Percentiles rank a stretch among this genome's conserved stretches.
Evolutionary conservation across 2,113 vertebrate genomes (phyloP).

Genomic region (pig (Sus scrofa)): T2T-Sscrofa CM000826.6:121719501-121720000

Average conservation of each 20-base stretch:
- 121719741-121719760: constrained; percentile 5
- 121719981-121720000: not conserved
- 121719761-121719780: not conserved
- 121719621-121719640: not conserved
- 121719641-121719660: not conserved
- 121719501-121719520: not conserved
- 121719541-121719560: not conserved
- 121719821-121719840: not conserved
- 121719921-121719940: constrained; percentile 9
- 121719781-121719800: not conserved
- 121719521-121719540: not conserved
- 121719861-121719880: not conserved
- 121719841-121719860: not conserved
- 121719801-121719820: not conserved
- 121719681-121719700: too few species aligned
- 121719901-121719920: not conserved
- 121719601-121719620: not conserved
- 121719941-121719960: constrained; percentile 40
- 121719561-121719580: not conserved
- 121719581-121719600: not conserved
- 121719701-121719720: too few species aligned
- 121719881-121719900: constrained; percentile 15
- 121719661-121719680: too few species aligned
- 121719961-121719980: constrained; percentile 16
- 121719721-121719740: not conserved